phyloP scores from a whole-genome alignment of 1,140 invertebrate species.

The Tetragnatha versicolor region DNA sequence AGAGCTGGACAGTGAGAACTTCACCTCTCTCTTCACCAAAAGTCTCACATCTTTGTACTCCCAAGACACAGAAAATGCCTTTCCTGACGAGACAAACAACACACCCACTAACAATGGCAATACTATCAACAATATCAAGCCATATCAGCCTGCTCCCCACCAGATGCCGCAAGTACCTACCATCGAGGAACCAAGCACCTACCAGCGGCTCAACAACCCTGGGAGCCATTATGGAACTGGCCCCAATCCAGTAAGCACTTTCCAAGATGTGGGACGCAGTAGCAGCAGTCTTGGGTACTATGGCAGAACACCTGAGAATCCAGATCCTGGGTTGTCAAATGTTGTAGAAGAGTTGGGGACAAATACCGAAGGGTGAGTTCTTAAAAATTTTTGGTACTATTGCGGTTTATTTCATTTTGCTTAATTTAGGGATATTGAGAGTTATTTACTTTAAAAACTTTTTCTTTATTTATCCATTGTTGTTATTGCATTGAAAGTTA shows the following conservation, averaged over 20 bases:
- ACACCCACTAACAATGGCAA: no score
- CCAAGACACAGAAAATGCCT: constrained; percentile 30
- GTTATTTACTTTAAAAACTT: no score
- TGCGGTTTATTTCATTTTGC: no score
- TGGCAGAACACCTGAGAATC: neutral
- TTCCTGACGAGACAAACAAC: constrained; percentile 12
- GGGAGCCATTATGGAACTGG: neutral
- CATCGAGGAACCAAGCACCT: neutral
- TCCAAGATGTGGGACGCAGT: no score
- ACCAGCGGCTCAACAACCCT: neutral
- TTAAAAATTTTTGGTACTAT: no score
- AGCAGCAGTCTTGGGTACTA: constrained; percentile 23
- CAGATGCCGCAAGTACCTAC: neutral
- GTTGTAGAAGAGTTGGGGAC: constrained; percentile 4
- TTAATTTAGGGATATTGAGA: no score
- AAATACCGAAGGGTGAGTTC: no score
- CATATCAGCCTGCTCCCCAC: neutral
- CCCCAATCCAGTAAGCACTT: no score
- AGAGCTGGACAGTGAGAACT: constrained; percentile 35
- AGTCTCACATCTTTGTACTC: constrained; percentile 43
- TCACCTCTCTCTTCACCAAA: constrained; percentile 39
- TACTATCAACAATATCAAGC: no score
- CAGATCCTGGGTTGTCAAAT: neutral
- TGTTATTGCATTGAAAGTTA: neutral
- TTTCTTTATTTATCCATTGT: neutral